Percentiles rank a stretch among this genome's conserved stretches.
Evolutionary conservation across 2,113 vertebrate species (phyloP).

Genomic region (Rhinopomastus cyanomelas): DNA sequence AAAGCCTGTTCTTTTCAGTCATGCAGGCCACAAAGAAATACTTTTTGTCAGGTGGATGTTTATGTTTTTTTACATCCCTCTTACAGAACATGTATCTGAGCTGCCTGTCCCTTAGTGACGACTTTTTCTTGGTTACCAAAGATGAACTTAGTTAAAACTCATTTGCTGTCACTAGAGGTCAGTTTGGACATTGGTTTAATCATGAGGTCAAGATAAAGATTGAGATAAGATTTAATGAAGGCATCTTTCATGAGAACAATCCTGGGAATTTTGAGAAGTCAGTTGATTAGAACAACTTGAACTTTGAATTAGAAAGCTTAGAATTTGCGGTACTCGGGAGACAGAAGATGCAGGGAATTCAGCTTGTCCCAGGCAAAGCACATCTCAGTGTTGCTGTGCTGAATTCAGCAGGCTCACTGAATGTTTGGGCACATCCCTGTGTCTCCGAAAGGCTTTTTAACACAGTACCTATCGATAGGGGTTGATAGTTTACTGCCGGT

Average conservation of each 20-base stretch:
- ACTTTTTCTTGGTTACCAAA: not conserved
- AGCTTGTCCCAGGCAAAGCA: not conserved
- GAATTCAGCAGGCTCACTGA: too few relatives aligned
- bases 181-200: not conserved
- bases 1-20: not conserved
- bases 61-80: not conserved
- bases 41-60: not conserved
- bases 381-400: not conserved
- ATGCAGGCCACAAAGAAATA: not conserved
- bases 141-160: not conserved
- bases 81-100: fast-evolving
- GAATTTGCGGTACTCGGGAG: not conserved
- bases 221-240: not conserved
- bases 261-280: not conserved
- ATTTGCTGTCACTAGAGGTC: not conserved
- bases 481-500: too few relatives aligned
- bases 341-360: not conserved
- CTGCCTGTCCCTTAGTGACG: not conserved
- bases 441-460: not conserved
- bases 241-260: not conserved
- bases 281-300: too few relatives aligned
- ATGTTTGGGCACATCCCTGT: not conserved
- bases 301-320: too few relatives aligned
- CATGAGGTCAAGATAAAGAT: not conserved
- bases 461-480: fast-evolving